phyloP scores from a whole-genome alignment of 2,113 vertebrate species.

The Tichodroma muraria region DNA sequence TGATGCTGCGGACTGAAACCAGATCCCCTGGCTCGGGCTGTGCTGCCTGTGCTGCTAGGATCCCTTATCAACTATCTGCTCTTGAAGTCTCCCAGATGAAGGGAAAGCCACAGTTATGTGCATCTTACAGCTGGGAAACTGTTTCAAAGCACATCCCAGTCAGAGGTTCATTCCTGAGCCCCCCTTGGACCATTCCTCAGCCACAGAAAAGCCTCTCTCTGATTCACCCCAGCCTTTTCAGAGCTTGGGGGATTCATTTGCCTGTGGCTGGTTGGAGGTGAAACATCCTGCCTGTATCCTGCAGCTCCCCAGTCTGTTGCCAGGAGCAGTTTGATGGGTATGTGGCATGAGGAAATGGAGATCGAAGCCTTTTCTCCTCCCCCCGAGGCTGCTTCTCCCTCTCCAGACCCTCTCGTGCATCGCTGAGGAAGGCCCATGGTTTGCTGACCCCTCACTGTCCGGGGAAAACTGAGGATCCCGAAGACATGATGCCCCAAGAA shows the following conservation, averaged over 20 bases:
- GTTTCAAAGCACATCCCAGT: background rate
- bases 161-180: background rate
- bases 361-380: background rate
- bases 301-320: background rate
- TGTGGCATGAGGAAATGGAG: background rate
- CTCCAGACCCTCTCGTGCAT: background rate
- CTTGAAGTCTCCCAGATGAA: background rate
- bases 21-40: background rate
- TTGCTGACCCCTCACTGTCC: background rate
- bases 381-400: background rate
- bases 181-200: background rate
- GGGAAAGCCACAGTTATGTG: background rate
- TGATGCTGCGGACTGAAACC: background rate
- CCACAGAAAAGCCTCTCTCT: background rate
- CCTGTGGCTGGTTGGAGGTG: background rate
- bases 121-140: background rate
- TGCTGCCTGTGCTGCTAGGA: background rate
- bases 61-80: background rate
- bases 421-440: background rate
- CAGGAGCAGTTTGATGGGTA: background rate
- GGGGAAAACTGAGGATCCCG: accelerated
- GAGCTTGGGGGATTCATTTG: background rate
- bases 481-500: background rate
- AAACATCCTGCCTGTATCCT: background rate
- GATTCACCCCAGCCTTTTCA: background rate